These are phyloP conservation scores for Caenorhabditis panamensis DNA, from an alignment of 2,888 invertebrate genomes.

Conservation along the genomic window DNA sequence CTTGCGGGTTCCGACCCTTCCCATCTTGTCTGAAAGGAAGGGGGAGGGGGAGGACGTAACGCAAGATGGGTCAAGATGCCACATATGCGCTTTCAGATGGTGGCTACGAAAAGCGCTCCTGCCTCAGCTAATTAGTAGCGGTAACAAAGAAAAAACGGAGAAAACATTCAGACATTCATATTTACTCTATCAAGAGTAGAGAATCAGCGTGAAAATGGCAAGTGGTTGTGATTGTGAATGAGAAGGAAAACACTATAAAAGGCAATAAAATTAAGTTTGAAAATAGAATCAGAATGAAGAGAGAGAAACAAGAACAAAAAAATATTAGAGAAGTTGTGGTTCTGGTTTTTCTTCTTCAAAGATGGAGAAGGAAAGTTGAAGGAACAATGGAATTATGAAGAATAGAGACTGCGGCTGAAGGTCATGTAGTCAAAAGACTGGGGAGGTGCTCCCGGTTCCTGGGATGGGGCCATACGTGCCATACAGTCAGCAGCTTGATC, in stretches of 20 bases:
- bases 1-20: no score
- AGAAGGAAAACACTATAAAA: not conserved
- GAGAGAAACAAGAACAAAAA: slow-evolving; percentile 29
- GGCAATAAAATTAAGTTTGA: slow-evolving; percentile 11
- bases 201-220: slow-evolving; percentile 7
- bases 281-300: slow-evolving; percentile 14
- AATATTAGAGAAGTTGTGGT: slow-evolving; percentile 1
- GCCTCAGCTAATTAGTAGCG: no score
- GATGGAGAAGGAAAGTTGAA: slow-evolving; percentile 12
- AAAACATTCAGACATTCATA: no score
- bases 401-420: slow-evolving; percentile 97
- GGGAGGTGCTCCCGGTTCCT: slow-evolving; percentile 91
- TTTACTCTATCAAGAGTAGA: slow-evolving; percentile 27
- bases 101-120: no score
- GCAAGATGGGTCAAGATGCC: no score
- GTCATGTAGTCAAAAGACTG: slow-evolving; percentile 99
- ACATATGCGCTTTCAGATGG: no score
- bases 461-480: slow-evolving; percentile 97
- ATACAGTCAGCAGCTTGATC: slow-evolving; percentile 99
- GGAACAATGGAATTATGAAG: slow-evolving; percentile 56
- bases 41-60: no score
- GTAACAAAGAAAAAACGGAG: no score
- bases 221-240: not conserved
- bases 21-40: no score
- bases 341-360: no score